Base-by-base conservation (phyloP, 2,113 vertebrate genomes). In the Gobio gobio region DNA sequence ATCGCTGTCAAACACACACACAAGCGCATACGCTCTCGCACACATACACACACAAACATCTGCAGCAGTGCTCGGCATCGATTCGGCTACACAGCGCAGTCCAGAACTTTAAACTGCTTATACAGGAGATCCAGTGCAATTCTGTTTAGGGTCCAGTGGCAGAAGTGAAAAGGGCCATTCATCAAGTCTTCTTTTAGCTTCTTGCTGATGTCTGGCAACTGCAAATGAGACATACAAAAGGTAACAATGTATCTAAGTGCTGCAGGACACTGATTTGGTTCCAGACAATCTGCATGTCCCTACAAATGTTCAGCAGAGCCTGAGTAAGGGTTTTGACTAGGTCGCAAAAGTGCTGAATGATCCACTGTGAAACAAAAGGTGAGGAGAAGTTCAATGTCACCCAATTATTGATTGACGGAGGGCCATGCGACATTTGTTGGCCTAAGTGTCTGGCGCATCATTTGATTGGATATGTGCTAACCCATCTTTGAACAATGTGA, bases 21-120 rank as follows among this genome's bases (percentile, higher is more conserved):
- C n/a, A 79, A 18, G 16, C 26, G 1, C 20, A 33, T 40, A 59
- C 33, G n/a, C 64, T 16, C 54, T 45, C 83, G 33, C 86, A 64
- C 66, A 83, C 63, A 78, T 45, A 78, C 63, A 76, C 73, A 84
- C 74, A 79, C 70, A 66, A 29, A 59, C 56, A 54, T 74, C 77
- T 79, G 75, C 73, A 87, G 85, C 73, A 84, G 72, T 72, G 54
- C 87, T 82, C 87, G 81, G 87, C 85, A 84, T 78, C 74, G 82
- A 83, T 78, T 66, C 64, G 58, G 80, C 80, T 72, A 82, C 80
- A 75, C 24, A 51, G 75, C 54, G 16, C 61, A 61, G 83, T 77
- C 84, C 58, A 80, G 54, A 29, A 73, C 78, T 83, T 85, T 83
- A 89, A 89, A 89, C 56, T 89, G 87, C 87, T 89, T 89, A 89